phyloP scores from a whole-genome alignment of 53 echinoderm and acorn worm genomes.

The Paelopatides confundens region DNA sequence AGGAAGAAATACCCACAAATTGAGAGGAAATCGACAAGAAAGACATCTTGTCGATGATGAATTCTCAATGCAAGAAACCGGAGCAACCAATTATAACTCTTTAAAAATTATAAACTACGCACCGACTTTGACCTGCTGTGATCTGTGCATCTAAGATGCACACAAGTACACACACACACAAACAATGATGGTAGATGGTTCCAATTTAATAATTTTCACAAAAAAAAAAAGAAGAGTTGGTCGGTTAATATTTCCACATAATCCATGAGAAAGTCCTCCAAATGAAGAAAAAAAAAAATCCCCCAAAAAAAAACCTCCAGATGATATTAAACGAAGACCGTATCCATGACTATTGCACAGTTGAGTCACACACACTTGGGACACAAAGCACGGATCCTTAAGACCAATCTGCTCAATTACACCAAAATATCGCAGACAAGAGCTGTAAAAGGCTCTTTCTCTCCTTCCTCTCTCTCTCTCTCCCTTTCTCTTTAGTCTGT shows the following conservation, averaged over 20 bases:
- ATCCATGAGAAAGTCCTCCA: neutral
- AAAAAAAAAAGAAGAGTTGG: no score
- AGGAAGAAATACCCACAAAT: neutral
- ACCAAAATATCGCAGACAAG: neutral
- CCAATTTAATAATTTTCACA: neutral
- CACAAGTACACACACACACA: neutral
- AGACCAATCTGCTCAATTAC: neutral
- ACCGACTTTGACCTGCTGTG: no score
- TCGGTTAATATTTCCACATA: neutral
- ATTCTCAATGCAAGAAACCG: neutral
- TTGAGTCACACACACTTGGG: neutral
- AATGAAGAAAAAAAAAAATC: neutral
- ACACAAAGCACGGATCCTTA: neutral
- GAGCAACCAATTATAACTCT: neutral
- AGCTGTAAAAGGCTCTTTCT: slow-evolving; percentile 27
- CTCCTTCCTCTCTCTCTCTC: no score
- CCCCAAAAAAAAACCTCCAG: neutral
- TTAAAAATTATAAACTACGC: no score
- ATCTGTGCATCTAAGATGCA: neutral
- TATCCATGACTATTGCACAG: neutral
- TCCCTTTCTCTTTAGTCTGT: no score
- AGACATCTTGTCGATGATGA: neutral
- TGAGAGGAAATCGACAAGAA: neutral
- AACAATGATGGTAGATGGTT: neutral
- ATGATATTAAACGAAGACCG: neutral